Conservation (phyloP, 2,888 invertebrate genomes). For the Zygogramma bicolorata region DNA sequence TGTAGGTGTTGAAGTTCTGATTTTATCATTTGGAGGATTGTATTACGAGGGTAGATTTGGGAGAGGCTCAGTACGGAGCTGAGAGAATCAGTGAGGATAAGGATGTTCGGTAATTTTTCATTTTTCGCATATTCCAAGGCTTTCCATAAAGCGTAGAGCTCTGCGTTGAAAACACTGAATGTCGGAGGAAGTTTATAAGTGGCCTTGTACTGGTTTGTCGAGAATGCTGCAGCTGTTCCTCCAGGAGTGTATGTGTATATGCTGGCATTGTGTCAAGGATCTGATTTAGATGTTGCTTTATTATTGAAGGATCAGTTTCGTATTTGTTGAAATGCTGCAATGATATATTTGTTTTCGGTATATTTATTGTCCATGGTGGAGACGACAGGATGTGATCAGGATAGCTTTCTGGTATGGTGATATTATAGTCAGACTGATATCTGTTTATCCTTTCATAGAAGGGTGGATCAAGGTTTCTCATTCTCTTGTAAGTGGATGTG, state of each 20-base stretch:
- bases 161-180: neutral
- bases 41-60: constrained; percentile 10
- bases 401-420: neutral
- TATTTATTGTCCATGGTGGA: too few species aligned
- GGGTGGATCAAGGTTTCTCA: too few species aligned
- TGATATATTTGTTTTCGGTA: too few species aligned
- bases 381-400: neutral
- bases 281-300: constrained; percentile 6
- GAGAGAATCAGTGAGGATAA: neutral
- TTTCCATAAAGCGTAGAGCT: neutral
- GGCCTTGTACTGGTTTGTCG: neutral
- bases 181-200: neutral
- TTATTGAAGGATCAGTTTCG: neutral
- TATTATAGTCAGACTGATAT: neutral
- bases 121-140: neutral
- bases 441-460: too few species aligned
- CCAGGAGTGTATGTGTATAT: constrained; percentile 1
- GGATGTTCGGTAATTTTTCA: neutral
- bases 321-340: too few species aligned
- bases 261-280: constrained; percentile 7
- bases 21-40: constrained; percentile 10
- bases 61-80: constrained; percentile 12
- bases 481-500: neutral
- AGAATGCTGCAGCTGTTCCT: constrained; percentile 1
- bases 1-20: constrained; percentile 2